Percentiles rank a stretch among this genome's conserved stretches.
These are phyloP conservation scores for Agrotis segetum DNA, from an alignment of 2,888 invertebrate species.

Conservation along the genomic window DNA sequence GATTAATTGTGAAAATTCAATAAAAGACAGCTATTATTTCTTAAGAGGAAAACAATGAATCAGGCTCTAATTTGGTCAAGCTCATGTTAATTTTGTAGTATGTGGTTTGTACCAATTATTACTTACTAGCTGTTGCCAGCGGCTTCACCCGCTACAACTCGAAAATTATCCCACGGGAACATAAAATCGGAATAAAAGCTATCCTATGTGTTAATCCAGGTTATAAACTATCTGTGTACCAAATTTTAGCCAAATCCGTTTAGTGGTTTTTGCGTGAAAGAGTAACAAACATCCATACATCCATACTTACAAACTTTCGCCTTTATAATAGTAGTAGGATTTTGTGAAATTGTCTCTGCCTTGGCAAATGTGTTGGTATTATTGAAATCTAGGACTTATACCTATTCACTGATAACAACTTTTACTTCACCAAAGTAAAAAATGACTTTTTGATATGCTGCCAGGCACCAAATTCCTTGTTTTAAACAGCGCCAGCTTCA, in stretches of 20 bases:
- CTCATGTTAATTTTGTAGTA: slow-evolving; percentile 30
- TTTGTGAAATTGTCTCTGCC: slow-evolving; percentile 1
- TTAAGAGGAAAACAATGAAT: slow-evolving; percentile 15
- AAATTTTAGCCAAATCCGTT: too few relatives aligned
- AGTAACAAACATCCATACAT: too few relatives aligned
- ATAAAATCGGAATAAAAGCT: too few relatives aligned
- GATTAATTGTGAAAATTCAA: slow-evolving; percentile 58
- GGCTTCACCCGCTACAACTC: too few relatives aligned
- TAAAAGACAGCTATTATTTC: slow-evolving; percentile 21
- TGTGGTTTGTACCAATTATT: not conserved
- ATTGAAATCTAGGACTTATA: not conserved
- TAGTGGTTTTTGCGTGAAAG: too few relatives aligned
- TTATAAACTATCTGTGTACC: too few relatives aligned
- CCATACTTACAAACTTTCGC: too few relatives aligned
- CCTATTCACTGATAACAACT: slow-evolving; percentile 5
- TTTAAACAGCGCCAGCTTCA: not conserved
- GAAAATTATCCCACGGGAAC: too few relatives aligned
- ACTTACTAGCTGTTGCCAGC: too few relatives aligned
- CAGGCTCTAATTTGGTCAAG: slow-evolving; percentile 7
- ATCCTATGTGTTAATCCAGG: too few relatives aligned
- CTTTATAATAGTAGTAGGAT: too few relatives aligned
- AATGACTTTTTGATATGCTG: not conserved
- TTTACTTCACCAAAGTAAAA: not conserved
- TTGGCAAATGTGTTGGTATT: slow-evolving; percentile 16
- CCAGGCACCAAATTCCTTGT: not conserved